phyloP scores from a whole-genome alignment of 1,140 invertebrate genomes.

The Paraescarpia echinospica region DNA sequence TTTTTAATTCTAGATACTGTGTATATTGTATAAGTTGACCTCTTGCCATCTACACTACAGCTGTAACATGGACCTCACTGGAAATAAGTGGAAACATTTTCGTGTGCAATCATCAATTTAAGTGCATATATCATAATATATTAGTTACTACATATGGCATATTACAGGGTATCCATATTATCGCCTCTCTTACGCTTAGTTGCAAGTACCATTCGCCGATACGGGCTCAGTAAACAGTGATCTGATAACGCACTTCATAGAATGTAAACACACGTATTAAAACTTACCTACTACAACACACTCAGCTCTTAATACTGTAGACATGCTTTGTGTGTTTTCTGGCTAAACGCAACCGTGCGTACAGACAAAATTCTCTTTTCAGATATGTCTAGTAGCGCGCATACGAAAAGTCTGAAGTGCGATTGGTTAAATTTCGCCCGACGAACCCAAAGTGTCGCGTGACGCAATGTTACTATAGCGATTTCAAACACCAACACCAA shows the following conservation, averaged over 20 bases:
- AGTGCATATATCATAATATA: no score
- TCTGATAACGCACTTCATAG: not conserved
- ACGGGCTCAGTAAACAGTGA: not conserved
- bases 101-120: no score
- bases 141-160: not conserved
- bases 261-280: not conserved
- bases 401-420: not conserved
- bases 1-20: no score
- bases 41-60: no score
- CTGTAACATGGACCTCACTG: no score
- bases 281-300: not conserved
- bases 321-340: not conserved
- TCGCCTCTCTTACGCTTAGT: not conserved
- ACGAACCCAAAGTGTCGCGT: not conserved
- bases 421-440: not conserved
- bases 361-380: not conserved
- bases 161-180: not conserved
- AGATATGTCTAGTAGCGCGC: not conserved
- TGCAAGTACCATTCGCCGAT: not conserved
- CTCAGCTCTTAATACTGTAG: not conserved
- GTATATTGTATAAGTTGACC: no score
- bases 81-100: no score
- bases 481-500: not conserved
- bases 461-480: not conserved
- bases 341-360: not conserved